These are phyloP conservation scores for Drosophila ochracea DNA, from an alignment of 2,888 invertebrate species.

Conservation along the genomic window DNA sequence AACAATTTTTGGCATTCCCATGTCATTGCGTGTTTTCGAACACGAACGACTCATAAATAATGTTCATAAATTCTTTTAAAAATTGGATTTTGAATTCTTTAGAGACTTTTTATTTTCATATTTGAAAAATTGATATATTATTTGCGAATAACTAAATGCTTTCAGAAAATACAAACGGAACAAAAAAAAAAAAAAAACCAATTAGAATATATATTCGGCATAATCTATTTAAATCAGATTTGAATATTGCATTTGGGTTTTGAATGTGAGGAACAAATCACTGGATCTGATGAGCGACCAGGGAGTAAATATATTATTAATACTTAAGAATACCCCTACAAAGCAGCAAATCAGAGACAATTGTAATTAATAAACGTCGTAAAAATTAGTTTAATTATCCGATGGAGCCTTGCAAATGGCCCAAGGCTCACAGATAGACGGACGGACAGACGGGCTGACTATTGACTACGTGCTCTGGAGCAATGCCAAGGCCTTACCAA, in stretches of 20 bases:
- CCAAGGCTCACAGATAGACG: conserved; percentile 1
- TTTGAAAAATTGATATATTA: conserved; percentile 16
- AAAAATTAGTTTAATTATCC: conserved; percentile 6
- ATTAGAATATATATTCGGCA: neutral
- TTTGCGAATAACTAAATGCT: conserved; percentile 29
- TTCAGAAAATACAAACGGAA: neutral
- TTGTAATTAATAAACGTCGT: conserved; percentile 11
- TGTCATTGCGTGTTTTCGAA: neutral
- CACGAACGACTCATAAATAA: conserved; percentile 20
- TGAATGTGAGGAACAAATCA: neutral
- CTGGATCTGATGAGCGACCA: neutral
- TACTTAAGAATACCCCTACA: neutral
- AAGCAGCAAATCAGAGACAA: neutral
- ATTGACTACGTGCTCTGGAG: conserved; percentile 74
- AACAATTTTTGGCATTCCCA: neutral
- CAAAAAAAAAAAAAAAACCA: neutral
- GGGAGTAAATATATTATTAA: neutral
- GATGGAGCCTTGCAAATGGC: conserved; percentile 9
- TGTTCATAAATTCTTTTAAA: conserved; percentile 22
- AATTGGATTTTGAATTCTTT: conserved; percentile 17
- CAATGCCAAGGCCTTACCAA: conserved; percentile 73
- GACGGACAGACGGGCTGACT: neutral
- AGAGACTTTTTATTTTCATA: conserved; percentile 4
- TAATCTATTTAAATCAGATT: neutral
- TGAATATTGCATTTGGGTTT: neutral